A percentile compares a stretch with the other conserved stretches of the same genome.
Evolutionary conservation across 2,113 vertebrate genomes (phyloP).

Genomic region (Perca fluviatilis): DNA sequence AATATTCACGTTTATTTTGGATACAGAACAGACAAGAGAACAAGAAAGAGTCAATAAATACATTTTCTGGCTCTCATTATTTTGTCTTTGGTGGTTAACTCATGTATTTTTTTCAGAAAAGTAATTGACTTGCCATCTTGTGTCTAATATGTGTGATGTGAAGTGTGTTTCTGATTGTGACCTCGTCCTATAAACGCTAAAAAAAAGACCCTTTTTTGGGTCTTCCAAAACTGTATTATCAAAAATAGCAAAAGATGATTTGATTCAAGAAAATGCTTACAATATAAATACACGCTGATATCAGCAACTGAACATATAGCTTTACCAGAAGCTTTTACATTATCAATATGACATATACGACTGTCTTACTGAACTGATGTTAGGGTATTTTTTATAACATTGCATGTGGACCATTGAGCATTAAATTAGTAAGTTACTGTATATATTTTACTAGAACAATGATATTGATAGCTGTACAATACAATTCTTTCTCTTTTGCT

Average conservation of each 20-base stretch:
- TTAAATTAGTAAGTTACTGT: not conserved
- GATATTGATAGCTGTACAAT: not conserved
- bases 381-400: not conserved
- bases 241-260: conserved; percentile 11
- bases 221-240: not conserved
- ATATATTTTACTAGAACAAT: not conserved
- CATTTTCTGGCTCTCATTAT: not conserved
- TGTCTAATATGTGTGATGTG: not conserved
- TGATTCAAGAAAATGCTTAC: not conserved
- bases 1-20: not conserved
- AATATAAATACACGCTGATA: not conserved
- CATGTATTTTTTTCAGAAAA: not conserved
- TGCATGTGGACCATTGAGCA: not conserved
- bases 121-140: not conserved
- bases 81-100: not conserved
- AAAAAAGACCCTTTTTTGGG: not conserved
- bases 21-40: not conserved
- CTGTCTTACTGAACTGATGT: not conserved
- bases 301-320: not conserved
- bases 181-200: too few relatives aligned
- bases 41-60: not conserved
- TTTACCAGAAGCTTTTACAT: not conserved
- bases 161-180: not conserved
- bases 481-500: not conserved
- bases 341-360: not conserved